Conservation (phyloP, 2,113 vertebrate genomes). For the Serinus canaria region DNA sequence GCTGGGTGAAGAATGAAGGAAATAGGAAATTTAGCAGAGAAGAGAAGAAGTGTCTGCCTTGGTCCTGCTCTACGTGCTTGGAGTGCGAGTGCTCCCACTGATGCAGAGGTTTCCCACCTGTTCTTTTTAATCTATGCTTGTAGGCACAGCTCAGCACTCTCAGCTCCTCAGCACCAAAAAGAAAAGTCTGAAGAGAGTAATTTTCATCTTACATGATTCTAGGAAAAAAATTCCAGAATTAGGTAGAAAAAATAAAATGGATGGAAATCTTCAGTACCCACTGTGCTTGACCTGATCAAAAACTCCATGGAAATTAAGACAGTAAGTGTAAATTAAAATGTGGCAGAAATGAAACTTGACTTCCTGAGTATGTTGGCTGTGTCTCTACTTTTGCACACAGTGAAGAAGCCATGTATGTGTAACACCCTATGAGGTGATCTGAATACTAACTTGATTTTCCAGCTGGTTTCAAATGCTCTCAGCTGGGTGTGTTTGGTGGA, state of each 20-base stretch:
- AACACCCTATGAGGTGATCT: background rate
- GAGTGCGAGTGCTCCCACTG: background rate
- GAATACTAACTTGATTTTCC: slow-evolving; percentile 43
- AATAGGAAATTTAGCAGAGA: background rate
- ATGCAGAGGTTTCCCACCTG: background rate
- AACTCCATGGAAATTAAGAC: background rate
- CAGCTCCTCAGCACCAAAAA: background rate
- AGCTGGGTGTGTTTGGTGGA: slow-evolving; percentile 37
- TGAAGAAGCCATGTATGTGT: background rate
- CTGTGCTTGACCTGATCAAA: background rate
- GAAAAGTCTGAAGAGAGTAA: background rate
- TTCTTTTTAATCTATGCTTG: background rate
- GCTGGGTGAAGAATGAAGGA: background rate
- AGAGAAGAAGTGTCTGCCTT: background rate
- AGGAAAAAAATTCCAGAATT: background rate
- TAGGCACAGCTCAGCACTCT: background rate
- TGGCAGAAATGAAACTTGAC: background rate
- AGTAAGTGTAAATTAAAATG: background rate
- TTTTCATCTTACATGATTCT: background rate
- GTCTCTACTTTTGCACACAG: background rate
- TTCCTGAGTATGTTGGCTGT: background rate
- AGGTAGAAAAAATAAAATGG: background rate
- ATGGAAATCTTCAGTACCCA: background rate
- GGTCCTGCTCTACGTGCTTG: background rate
- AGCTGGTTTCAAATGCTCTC: background rate